Evolutionary conservation across 2,113 vertebrate genomes (phyloP).

Genomic region (Ceyx margarethae): DNA sequence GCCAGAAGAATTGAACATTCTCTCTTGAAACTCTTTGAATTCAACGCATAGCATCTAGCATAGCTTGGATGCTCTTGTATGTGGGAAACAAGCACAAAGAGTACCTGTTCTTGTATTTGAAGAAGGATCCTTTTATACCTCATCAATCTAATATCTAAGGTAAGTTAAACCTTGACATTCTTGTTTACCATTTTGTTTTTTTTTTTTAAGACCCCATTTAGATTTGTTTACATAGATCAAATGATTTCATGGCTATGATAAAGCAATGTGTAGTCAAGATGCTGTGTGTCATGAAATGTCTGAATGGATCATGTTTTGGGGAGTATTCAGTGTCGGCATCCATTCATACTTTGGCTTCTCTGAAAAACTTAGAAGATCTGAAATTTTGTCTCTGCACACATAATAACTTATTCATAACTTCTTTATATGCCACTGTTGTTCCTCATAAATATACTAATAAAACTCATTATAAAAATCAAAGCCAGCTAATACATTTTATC

Average conservation of each 20-base stretch:
- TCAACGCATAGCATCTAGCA: not conserved
- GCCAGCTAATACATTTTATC: conserved; percentile 40
- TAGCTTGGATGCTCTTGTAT: not conserved
- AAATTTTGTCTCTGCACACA: conserved; percentile 7
- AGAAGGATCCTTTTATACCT: not conserved
- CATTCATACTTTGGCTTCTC: not conserved
- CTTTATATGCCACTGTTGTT: conserved; percentile 31
- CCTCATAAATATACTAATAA: conserved; percentile 63
- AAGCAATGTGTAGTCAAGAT: not conserved
- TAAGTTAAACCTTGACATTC: not conserved
- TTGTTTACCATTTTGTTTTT: not conserved
- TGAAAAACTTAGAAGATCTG: not conserved
- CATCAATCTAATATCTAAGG: not conserved
- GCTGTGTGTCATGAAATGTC: not conserved
- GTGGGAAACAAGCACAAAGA: not conserved
- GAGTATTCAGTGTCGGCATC: not conserved
- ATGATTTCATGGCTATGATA: not conserved
- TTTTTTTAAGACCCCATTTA: not conserved
- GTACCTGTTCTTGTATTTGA: not conserved
- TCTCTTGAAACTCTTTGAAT: not conserved
- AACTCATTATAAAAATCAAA: conserved; percentile 63
- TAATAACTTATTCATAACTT: conserved; percentile 55
- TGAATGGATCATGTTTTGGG: not conserved
- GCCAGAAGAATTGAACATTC: not conserved
- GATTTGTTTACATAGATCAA: not conserved